phyloP scores from a whole-genome alignment of 1,140 invertebrate species.

The Schlechtendalia chinensis region DNA sequence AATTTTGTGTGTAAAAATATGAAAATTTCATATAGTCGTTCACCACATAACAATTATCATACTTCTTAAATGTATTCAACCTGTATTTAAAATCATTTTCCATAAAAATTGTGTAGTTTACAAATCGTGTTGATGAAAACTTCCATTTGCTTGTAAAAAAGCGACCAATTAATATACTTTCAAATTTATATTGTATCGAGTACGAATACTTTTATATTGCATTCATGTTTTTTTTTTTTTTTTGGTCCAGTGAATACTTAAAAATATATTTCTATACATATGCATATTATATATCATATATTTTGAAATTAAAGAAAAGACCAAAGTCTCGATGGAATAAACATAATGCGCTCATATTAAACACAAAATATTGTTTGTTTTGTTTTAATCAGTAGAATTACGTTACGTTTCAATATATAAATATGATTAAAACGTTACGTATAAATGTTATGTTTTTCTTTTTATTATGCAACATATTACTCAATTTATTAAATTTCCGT shows the following conservation, averaged over 20 bases:
- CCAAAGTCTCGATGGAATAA: too few species aligned
- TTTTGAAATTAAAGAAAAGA: background rate
- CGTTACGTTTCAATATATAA: too few species aligned
- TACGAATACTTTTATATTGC: background rate
- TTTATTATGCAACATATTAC: background rate
- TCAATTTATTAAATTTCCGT: background rate
- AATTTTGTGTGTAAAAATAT: background rate
- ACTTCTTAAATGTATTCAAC: background rate
- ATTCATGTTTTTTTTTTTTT: background rate
- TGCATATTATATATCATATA: background rate
- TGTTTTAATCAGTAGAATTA: too few species aligned
- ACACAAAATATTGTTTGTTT: too few species aligned
- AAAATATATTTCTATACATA: too few species aligned
- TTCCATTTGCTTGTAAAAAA: too few species aligned
- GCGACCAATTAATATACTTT: background rate
- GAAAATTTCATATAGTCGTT: background rate
- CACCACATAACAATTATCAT: too few species aligned
- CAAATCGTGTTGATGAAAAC: background rate
- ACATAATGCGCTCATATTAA: too few species aligned
- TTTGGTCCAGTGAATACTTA: too few species aligned
- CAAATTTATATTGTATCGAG: background rate
- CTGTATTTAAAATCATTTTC: background rate
- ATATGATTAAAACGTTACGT: background rate
- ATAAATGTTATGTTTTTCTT: conserved; percentile 9
- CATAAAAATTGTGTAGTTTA: background rate